Conservation (phyloP, 2,113 vertebrate species). For the Nothobranchius furzeri region DNA sequence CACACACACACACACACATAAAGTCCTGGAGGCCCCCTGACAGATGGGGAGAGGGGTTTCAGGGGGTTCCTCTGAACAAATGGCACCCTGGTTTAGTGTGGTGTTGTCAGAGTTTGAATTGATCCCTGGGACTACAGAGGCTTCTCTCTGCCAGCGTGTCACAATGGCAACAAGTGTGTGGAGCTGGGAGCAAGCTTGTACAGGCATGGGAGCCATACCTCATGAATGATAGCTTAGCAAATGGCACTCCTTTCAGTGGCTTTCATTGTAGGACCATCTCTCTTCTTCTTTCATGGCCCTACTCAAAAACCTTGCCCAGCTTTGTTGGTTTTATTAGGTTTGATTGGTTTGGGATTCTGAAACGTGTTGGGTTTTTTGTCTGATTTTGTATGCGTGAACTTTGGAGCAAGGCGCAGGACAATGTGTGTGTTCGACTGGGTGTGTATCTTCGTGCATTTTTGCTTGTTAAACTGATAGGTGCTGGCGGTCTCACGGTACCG, state of each 20-base stretch:
- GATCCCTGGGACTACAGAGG: constrained; percentile 81
- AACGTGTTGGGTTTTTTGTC: constrained; percentile 74
- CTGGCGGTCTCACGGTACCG: constrained; percentile 69
- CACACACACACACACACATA: constrained; percentile 75
- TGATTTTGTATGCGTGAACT: constrained; percentile 69
- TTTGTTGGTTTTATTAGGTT: constrained; percentile 79
- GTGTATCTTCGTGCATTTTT: constrained; percentile 61
- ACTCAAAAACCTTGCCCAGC: constrained; percentile 74
- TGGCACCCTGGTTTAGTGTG: constrained; percentile 82
- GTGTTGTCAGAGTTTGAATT: constrained; percentile 84
- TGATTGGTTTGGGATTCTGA: constrained; percentile 79
- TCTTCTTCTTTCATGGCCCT: constrained; percentile 72
- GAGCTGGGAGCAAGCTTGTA: constrained; percentile 85
- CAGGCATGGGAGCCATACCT: constrained; percentile 79
- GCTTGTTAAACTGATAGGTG: constrained; percentile 70
- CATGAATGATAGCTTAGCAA: constrained; percentile 82
- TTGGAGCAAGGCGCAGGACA: constrained; percentile 26
- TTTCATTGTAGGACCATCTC: constrained; percentile 75
- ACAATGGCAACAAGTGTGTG: constrained; percentile 84
- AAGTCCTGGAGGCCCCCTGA: constrained; percentile 80
- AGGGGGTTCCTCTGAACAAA: constrained; percentile 80
- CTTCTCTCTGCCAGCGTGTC: constrained; percentile 80
- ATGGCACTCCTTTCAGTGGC: constrained; percentile 78
- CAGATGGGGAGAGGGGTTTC: constrained; percentile 84
- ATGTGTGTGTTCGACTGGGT: constrained; percentile 28